Conservation (phyloP, 2,797 vertebrate genomes). For the Amphiprion clarkii region DNA sequence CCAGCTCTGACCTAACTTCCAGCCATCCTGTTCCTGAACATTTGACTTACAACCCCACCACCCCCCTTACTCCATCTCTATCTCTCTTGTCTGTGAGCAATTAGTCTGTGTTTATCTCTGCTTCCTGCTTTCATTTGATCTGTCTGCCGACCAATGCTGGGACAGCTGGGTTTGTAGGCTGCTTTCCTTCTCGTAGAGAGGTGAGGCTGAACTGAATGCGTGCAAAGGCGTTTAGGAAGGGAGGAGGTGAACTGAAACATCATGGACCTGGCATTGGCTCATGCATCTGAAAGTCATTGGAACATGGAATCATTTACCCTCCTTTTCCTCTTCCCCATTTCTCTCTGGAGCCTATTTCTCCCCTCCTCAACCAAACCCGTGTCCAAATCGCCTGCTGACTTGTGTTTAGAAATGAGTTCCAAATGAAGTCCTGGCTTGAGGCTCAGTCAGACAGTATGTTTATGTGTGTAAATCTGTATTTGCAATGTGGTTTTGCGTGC, state of each 20-base stretch:
- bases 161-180: constrained; percentile 67
- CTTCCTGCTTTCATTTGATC: constrained; percentile 82
- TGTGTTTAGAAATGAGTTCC: constrained; percentile 63
- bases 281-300: constrained; percentile 79
- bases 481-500: constrained; percentile 14
- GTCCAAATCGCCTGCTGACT: constrained; percentile 61
- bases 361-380: constrained; percentile 48
- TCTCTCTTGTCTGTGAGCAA: constrained; percentile 78
- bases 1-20: constrained; percentile 33
- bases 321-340: constrained; percentile 44
- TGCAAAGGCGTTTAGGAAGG: constrained; percentile 77
- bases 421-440: constrained; percentile 53
- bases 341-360: constrained; percentile 47
- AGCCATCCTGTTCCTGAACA: constrained; percentile 53
- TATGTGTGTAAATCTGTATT: constrained; percentile 17
- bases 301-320: constrained; percentile 71
- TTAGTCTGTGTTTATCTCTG: constrained; percentile 79
- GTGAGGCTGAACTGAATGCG: constrained; percentile 53
- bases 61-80: constrained; percentile 43
- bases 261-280: constrained; percentile 67
- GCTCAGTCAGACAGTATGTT: constrained; percentile 12
- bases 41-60: constrained; percentile 51
- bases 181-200: constrained; percentile 42
- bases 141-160: constrained; percentile 58
- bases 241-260: constrained; percentile 71